Base-by-base conservation (phyloP, 2,797 vertebrate species). In the Sphaeramia orbicularis region DNA sequence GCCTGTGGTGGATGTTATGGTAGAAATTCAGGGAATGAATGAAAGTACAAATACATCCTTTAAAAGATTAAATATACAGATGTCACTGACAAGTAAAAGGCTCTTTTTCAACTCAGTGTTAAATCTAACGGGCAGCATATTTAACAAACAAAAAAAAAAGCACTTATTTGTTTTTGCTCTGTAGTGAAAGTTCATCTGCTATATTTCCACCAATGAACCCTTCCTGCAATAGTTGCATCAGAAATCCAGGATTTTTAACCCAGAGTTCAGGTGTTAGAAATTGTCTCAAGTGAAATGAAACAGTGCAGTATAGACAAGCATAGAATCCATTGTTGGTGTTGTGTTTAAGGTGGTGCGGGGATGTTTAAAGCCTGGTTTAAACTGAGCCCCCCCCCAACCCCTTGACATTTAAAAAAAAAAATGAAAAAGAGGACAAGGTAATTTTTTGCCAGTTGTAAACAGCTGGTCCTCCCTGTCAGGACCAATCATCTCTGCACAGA, bases 191-290 rank as follows among this genome's bases (percentile, higher is more conserved):
- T 63, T 62, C 52, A 55, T 50, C 64, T 54, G 61, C 71, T 49
- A 16, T 47, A 12, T 70, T 60, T 73, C 57, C 40, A 58, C 51
- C 21, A 10, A 43, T 5, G 76, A 58, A 83, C 82, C 45, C 66
- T 48, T 61, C 4, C 45, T 0, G 73, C 50, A 83, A 89, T 77
- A 51, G 53, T 89, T 87, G 44, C 85, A 77, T 86, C 81, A 87
- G 76, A 42, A 76, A 76, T 59, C 32, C 8, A 1, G 45, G 57
- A 63, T 71, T 65, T 71, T 62, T 15, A 80, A 63, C 56, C 68
- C 11, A 4, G 9, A n/a, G 30, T 73, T 84, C 68, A 82, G 78
- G 78, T 85, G 77, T 72, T 71, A 24, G 56, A 56, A 40, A 36
- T 16, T 54, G 52, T 85, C 50, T 69, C 40, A 1, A 21, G 53